Conservation (phyloP, 2,888 invertebrate species). For the Dyspetes luteomarginatus region DNA sequence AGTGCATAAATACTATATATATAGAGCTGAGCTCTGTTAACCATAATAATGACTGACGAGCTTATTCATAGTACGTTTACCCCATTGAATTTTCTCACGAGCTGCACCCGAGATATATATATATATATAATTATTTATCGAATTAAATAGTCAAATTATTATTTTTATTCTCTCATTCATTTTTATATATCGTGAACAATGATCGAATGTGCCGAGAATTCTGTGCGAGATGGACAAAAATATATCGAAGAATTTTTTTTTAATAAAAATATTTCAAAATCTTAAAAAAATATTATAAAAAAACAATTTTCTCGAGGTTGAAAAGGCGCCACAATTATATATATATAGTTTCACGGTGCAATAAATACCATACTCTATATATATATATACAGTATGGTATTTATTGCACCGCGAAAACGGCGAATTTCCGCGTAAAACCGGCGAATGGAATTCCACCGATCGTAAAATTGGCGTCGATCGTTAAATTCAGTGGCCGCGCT, state of each 20-base stretch:
- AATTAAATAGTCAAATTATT: background rate
- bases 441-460: conserved; percentile 54
- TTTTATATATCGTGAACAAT: background rate
- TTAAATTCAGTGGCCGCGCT: conserved; percentile 59
- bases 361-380: too few relatives aligned
- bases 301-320: background rate
- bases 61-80: conserved; percentile 1
- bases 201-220: too few relatives aligned
- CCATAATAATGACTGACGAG: conserved; percentile 11
- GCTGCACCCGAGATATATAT: background rate
- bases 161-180: background rate
- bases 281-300: too few relatives aligned
- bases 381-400: background rate
- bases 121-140: conserved; percentile 2
- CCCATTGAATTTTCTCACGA: conserved; percentile 34
- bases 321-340: too few relatives aligned
- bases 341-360: too few relatives aligned
- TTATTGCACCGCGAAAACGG: background rate
- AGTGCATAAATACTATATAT: conserved; percentile 11
- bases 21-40: background rate
- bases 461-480: conserved; percentile 63
- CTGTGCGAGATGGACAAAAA: too few relatives aligned
- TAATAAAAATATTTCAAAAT: too few relatives aligned
- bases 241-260: too few relatives aligned
- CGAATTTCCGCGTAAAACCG: conserved; percentile 60